Evolutionary conservation across 2,113 vertebrate genomes (phyloP).

Genomic region (Mobula birostris): DNA sequence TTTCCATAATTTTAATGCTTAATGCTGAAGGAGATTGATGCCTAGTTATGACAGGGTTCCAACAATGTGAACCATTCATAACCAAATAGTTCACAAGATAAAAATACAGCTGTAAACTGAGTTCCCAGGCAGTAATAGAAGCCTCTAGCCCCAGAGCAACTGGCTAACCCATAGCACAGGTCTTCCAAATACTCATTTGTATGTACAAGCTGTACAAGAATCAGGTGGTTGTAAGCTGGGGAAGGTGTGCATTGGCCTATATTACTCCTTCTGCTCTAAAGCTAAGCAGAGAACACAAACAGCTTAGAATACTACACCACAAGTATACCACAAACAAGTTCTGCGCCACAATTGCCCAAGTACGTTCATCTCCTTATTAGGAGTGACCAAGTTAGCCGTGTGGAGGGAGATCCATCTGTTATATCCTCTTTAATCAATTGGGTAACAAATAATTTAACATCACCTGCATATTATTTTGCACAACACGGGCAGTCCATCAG

Average conservation of each 20-base stretch:
- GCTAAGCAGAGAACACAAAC: neutral
- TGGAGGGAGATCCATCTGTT: neutral
- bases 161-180: no score
- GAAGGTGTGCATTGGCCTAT: neutral
- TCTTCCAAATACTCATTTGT: no score
- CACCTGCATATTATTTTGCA: neutral
- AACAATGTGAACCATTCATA: no score
- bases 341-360: no score
- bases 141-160: no score
- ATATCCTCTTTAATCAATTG: neutral
- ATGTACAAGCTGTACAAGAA: no score
- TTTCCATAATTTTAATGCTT: neutral
- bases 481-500: neutral
- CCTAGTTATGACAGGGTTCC: no score
- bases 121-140: no score
- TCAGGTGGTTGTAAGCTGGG: no score
- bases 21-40: neutral
- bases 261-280: neutral
- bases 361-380: no score
- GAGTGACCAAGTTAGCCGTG: neutral
- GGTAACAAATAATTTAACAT: neutral
- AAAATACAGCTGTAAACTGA: no score
- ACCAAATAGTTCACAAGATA: no score
- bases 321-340: neutral
- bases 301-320: neutral